Conservation (phyloP, 2,113 vertebrate species). For the Amphilophus citrinellus region DNA sequence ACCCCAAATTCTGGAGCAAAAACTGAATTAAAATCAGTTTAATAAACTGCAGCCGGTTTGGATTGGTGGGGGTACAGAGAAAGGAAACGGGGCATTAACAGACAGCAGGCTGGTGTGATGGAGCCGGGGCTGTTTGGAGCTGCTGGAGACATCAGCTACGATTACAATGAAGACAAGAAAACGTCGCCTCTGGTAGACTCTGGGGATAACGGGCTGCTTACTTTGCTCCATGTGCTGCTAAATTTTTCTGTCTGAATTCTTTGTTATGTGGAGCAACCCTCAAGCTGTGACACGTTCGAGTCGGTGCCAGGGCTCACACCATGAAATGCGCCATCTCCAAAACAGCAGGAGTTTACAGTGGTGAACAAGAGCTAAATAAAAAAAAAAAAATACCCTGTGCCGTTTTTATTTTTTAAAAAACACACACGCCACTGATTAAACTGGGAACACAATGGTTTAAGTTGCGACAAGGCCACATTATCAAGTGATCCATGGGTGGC, state of each 20-base stretch:
- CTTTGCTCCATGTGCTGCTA: constrained; percentile 8
- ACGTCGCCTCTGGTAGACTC: constrained; percentile 41
- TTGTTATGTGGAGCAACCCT: constrained; percentile 49
- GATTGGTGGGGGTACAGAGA: accelerated
- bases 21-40: background rate
- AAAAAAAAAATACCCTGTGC: background rate
- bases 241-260: constrained; percentile 37
- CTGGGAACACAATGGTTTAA: constrained; percentile 28
- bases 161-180: constrained; percentile 43
- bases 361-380: background rate
- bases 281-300: constrained; percentile 26
- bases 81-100: background rate
- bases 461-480: constrained; percentile 37
- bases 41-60: background rate
- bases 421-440: background rate
- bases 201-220: constrained; percentile 33
- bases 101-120: background rate
- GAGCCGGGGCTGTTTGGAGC: constrained; percentile 13
- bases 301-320: background rate
- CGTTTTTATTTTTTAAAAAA: background rate
- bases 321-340: constrained; percentile 13
- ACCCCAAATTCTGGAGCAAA: background rate
- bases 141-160: constrained; percentile 38
- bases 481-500: constrained; percentile 40
- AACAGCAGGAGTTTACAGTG: constrained; percentile 6